These are phyloP conservation scores for Dromococcyx pavoninus DNA, from an alignment of 2,797 vertebrate species.

Conservation along the genomic window DNA sequence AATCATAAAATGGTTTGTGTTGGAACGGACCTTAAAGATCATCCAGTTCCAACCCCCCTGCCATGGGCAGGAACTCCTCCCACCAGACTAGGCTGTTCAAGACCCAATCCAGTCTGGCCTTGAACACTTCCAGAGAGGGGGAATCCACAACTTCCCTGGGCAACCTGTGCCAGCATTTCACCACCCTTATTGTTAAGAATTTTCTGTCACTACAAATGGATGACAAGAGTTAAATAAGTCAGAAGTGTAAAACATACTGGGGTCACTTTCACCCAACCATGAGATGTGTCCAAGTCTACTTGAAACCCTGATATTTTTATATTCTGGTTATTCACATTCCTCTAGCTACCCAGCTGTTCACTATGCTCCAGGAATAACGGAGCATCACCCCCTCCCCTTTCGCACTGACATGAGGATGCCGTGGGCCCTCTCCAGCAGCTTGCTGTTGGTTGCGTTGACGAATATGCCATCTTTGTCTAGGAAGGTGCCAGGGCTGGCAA, in stretches of 20 bases:
- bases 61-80: too few relatives aligned
- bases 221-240: background rate
- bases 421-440: slow-evolving; percentile 93
- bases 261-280: background rate
- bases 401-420: slow-evolving; percentile 96
- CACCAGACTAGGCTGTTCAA: too few relatives aligned
- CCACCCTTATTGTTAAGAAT: too few relatives aligned
- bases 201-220: background rate
- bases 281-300: background rate
- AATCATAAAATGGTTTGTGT: too few relatives aligned
- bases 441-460: slow-evolving; percentile 89
- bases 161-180: too few relatives aligned
- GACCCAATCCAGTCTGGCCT: too few relatives aligned
- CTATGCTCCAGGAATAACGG: background rate
- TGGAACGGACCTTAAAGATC: too few relatives aligned
- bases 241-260: accelerated
- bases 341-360: background rate
- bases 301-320: background rate
- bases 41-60: too few relatives aligned
- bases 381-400: background rate
- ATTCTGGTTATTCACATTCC: background rate
- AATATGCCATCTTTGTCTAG: slow-evolving; percentile 94
- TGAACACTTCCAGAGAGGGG: too few relatives aligned
- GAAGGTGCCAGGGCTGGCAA: slow-evolving; percentile 74
- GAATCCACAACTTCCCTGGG: too few relatives aligned